phyloP scores from a whole-genome alignment of 2,797 vertebrate species.

The Mareca penelope region DNA sequence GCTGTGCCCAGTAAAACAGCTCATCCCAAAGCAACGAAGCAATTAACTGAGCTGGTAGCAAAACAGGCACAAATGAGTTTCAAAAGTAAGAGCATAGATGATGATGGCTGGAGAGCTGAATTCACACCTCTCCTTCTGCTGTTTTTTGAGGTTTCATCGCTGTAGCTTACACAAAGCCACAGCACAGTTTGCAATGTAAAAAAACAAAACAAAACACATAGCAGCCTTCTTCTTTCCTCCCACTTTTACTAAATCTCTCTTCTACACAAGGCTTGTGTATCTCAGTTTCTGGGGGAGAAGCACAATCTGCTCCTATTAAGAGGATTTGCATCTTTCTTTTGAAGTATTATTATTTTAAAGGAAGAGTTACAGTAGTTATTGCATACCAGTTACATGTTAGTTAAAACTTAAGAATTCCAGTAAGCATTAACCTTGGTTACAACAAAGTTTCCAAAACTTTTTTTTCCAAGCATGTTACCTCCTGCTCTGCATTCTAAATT shows the following conservation, averaged over 20 bases:
- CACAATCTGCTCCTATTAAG: neutral
- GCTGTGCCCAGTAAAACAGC: neutral
- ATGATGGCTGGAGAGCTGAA: neutral
- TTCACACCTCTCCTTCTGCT: neutral
- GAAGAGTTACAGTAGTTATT: neutral
- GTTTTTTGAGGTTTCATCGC: neutral
- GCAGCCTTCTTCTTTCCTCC: neutral
- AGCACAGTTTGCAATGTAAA: neutral
- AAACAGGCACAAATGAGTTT: neutral
- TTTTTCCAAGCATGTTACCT: neutral
- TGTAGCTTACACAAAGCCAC: neutral
- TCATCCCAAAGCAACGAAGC: neutral
- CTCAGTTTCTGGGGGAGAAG: neutral
- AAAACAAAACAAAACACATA: neutral
- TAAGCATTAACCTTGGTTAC: neutral
- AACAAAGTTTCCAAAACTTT: neutral
- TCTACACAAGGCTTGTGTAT: neutral
- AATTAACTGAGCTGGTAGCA: neutral
- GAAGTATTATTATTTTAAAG: neutral
- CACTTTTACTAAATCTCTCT: neutral
- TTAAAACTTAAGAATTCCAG: neutral
- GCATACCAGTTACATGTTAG: neutral
- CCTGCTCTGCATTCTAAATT: neutral
- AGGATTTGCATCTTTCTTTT: neutral
- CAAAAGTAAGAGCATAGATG: constrained; percentile 10